Percentiles rank a stretch among this genome's conserved stretches.
Evolutionary conservation across 2,113 vertebrate genomes (phyloP).

Genomic region (Poeciliopsis retropinna): DNA sequence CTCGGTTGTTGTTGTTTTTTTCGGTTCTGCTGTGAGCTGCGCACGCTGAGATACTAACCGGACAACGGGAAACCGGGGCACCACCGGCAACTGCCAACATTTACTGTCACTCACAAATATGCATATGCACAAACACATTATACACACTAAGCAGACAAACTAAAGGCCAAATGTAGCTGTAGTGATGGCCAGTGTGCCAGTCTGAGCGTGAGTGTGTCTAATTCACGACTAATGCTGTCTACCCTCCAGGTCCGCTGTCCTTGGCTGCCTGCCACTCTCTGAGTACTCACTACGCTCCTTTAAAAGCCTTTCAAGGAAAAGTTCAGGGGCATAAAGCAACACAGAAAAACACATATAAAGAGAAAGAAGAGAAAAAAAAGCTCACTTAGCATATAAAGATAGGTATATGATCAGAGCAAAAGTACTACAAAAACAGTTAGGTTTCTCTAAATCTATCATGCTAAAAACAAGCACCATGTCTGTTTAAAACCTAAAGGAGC

Average conservation of each 20-base stretch:
- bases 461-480: not conserved
- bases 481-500: conserved; percentile 8
- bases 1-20: conserved; percentile 5
- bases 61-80: conserved; percentile 35
- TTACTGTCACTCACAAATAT: conserved; percentile 9
- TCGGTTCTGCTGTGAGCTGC: conserved; percentile 1
- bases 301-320: conserved; percentile 73
- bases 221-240: conserved; percentile 68
- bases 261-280: conserved; percentile 78
- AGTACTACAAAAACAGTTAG: not conserved
- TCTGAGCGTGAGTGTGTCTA: conserved; percentile 72
- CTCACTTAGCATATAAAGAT: conserved; percentile 14
- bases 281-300: conserved; percentile 66
- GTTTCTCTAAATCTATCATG: not conserved
- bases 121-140: conserved; percentile 6
- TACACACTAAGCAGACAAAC: conserved; percentile 15
- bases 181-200: conserved; percentile 73
- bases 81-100: conserved; percentile 47
- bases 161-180: conserved; percentile 42
- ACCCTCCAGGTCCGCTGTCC: conserved; percentile 72
- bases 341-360: conserved; percentile 60
- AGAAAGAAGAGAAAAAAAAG: conserved; percentile 3
- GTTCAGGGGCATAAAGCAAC: conserved; percentile 31
- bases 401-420: conserved; percentile 20
- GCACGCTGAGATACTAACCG: conserved; percentile 20